Evolutionary conservation across 2,113 vertebrate genomes (phyloP).

Genomic region (Nyctibius bracteatus): DNA sequence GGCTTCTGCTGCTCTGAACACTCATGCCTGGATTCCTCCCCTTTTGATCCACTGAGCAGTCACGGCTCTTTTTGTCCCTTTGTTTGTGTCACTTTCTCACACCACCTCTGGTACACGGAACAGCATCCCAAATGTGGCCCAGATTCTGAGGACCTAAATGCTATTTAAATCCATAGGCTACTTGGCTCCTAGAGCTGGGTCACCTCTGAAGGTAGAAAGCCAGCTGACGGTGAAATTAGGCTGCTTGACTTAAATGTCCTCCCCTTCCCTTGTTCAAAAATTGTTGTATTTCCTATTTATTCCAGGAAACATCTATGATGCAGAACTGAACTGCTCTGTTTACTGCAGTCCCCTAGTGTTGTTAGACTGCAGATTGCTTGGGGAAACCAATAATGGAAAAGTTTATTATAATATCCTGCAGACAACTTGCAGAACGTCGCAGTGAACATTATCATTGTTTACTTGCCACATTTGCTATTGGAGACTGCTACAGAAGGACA

Average conservation of each 20-base stretch:
- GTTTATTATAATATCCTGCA: not conserved
- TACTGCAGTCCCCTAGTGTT: not conserved
- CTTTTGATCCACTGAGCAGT: not conserved
- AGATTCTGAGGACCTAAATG: not conserved
- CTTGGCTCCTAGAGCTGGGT: not conserved
- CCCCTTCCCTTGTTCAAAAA: not conserved
- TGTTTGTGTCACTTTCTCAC: not conserved
- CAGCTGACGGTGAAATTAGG: not conserved
- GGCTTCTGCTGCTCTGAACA: not conserved
- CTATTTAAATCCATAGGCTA: not conserved
- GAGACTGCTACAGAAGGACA: not conserved
- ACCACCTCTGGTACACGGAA: not conserved
- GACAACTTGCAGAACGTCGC: not conserved
- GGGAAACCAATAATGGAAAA: not conserved
- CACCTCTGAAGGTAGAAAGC: not conserved
- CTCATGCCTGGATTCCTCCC: not conserved
- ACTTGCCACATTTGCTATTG: not conserved
- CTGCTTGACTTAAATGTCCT: not conserved
- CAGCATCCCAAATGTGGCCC: not conserved
- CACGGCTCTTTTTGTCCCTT: not conserved
- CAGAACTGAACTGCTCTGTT: not conserved
- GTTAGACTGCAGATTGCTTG: conserved; percentile 4
- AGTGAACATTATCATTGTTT: not conserved
- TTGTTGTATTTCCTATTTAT: not conserved
- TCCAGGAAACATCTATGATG: not conserved